Base-by-base conservation (phyloP, 2,797 vertebrate genomes). In the Trematomus bernacchii region DNA sequence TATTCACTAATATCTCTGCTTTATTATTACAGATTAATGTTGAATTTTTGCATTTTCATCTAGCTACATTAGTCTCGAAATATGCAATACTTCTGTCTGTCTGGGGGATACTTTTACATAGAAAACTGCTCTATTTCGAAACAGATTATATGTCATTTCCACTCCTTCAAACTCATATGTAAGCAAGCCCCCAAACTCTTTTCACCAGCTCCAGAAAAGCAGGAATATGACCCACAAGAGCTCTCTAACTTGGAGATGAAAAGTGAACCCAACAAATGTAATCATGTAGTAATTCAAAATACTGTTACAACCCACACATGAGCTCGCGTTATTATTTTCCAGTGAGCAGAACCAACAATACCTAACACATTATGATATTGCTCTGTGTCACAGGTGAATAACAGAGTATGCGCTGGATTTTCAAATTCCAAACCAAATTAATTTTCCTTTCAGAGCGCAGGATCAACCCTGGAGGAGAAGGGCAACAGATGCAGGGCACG, bases 351-450 rank as follows among this genome's bases (percentile, higher is more conserved):
- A 85, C 58, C 51, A 75, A 79, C 76, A 79, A 44, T 63, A 65
- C 48, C 37, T 46, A 66, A 69, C 63, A 66, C 52, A 78, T 79
- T 55, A 79, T 75, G 60, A 87, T 88, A 86, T 87, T 90, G 77
- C 67, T 82, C 46, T 59, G 86, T 77, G 87, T 84, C 86, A 82
- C 70, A 85, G 74, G 77, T 87, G 70, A 81, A 76, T 52, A 85
- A 76, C 76, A 79, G 51, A 30, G 77, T 76, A 57, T 76, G 50
- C 23, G 79, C 61, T 84, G 58, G 73, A 71, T 85, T 88, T 86
- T 84, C 58, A 83, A 82, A 89, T 90, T 86, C 71, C 84, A 83
- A 85, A 84, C 53, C 67, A 88, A 89, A 91, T 89, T 72, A 79
- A 86, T 85, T 83, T 82, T 53, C 23, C 64, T 77, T 71, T 77